Conservation (phyloP, 2,888 invertebrate species). For the Sminthurinus aureus region DNA sequence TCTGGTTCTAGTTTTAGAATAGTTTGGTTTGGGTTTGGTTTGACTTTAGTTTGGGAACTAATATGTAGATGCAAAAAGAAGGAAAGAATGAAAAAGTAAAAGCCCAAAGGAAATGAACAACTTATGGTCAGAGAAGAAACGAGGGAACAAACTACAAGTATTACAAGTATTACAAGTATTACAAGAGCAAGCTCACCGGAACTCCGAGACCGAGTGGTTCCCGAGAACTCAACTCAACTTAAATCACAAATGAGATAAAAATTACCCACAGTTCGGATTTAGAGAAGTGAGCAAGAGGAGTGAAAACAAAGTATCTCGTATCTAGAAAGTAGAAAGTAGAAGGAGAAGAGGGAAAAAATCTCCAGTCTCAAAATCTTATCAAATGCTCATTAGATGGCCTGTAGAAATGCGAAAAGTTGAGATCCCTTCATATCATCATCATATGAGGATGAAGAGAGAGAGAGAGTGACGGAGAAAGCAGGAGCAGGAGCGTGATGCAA, state of each 20-base stretch:
- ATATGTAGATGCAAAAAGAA: background rate
- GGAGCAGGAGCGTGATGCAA: conserved; percentile 38
- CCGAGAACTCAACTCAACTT: conserved; percentile 4
- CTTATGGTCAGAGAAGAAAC: conserved; percentile 43
- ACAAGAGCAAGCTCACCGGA: conserved; percentile 10
- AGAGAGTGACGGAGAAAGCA: no score
- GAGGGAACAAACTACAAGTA: conserved; percentile 21
- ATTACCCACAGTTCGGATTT: conserved; percentile 45
- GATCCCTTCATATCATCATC: conserved; percentile 45
- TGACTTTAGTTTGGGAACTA: no score
- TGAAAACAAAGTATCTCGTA: no score
- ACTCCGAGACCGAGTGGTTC: background rate
- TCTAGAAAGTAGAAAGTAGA: no score
- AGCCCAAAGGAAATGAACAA: conserved; percentile 52
- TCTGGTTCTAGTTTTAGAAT: no score
- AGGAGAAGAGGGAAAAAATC: conserved; percentile 19
- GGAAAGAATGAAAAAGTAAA: conserved; percentile 21
- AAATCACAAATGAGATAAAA: conserved; percentile 53
- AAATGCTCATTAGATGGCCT: conserved; percentile 50
- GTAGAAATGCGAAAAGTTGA: conserved; percentile 46
- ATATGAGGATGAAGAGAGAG: no score
- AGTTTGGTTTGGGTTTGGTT: background rate
- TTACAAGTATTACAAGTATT: no score
- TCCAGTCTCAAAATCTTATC: conserved; percentile 45
- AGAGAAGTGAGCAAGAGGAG: background rate